phyloP scores from a whole-genome alignment of 1,140 invertebrate species.

The Cyclargus thomasi region DNA sequence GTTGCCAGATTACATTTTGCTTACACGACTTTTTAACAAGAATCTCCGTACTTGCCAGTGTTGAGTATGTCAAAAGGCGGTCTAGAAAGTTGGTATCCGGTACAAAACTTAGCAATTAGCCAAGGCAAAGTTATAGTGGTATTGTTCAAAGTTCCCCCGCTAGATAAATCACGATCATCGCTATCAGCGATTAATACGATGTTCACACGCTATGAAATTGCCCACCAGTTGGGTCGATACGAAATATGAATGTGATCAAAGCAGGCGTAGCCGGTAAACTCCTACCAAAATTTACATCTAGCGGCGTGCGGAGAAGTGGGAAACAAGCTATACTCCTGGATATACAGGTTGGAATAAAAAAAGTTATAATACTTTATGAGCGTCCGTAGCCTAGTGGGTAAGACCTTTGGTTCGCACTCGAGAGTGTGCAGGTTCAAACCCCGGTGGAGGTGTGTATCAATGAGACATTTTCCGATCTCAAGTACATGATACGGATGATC shows the following conservation, averaged over 20 bases:
- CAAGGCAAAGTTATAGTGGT: background rate
- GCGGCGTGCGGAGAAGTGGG: background rate
- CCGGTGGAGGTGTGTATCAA: no score
- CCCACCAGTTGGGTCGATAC: background rate
- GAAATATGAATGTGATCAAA: background rate
- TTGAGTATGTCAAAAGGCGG: background rate
- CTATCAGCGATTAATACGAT: slow-evolving; percentile 14
- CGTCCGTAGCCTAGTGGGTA: no score
- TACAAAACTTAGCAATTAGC: slow-evolving; percentile 3
- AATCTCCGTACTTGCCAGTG: background rate
- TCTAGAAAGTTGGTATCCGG: background rate
- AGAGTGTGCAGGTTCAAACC: no score
- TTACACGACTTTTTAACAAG: background rate
- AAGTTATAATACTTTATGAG: no score
- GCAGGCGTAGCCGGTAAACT: background rate
- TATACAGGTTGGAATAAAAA: no score
- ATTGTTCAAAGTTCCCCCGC: background rate
- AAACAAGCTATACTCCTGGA: no score
- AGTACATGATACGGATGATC: no score
- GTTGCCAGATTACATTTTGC: no score
- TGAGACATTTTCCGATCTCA: no score
- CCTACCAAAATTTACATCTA: background rate
- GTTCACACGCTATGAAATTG: slow-evolving; percentile 16
- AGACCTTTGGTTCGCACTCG: no score
- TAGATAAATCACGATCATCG: slow-evolving; percentile 10